Evolutionary conservation across 2,888 invertebrate species (phyloP).

Genomic region (Pantelozetes paolii): DNA sequence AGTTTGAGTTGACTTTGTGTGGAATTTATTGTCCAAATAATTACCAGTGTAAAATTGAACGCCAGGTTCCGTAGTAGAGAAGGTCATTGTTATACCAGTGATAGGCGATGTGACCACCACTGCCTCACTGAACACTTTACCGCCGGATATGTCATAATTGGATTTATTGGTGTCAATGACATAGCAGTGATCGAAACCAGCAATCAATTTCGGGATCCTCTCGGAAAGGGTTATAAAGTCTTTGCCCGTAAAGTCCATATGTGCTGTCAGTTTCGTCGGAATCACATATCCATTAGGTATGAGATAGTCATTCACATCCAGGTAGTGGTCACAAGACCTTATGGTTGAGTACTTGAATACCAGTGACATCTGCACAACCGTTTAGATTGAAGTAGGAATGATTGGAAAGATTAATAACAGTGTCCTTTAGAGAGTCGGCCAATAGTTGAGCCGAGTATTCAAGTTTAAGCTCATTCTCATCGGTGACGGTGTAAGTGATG

Average conservation of each 20-base stretch:
- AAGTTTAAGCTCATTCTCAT: slow-evolving; percentile 69
- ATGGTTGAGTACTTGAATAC: slow-evolving; percentile 37
- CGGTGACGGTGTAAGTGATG: slow-evolving; percentile 66
- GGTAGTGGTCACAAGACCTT: slow-evolving; percentile 68
- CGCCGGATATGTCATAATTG: slow-evolving; percentile 63
- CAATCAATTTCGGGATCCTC: slow-evolving; percentile 59
- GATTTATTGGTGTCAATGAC: slow-evolving; percentile 63
- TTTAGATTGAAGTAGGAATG: slow-evolving; percentile 87
- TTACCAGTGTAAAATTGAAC: slow-evolving; percentile 85
- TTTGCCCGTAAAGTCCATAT: slow-evolving; percentile 66
- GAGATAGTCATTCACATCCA: slow-evolving; percentile 65
- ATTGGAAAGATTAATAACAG: slow-evolving; percentile 79
- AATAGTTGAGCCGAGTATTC: slow-evolving; percentile 58
- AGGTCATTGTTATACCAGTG: slow-evolving; percentile 68
- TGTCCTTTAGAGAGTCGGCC: slow-evolving; percentile 51
- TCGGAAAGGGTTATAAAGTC: slow-evolving; percentile 61
- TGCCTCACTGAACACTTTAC: background rate
- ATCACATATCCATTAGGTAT: slow-evolving; percentile 63
- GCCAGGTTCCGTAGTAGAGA: slow-evolving; percentile 81
- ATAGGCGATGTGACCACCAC: slow-evolving; percentile 50
- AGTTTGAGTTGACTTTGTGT: slow-evolving; percentile 18
- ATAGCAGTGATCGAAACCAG: slow-evolving; percentile 78
- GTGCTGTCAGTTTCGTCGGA: slow-evolving; percentile 55
- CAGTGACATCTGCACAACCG: slow-evolving; percentile 52
- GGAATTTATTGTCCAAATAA: slow-evolving; percentile 48